Percentiles rank a stretch among this genome's conserved stretches.
Conservation (phyloP, 2,888 invertebrate species). For the Pristionchus mayeri region DNA sequence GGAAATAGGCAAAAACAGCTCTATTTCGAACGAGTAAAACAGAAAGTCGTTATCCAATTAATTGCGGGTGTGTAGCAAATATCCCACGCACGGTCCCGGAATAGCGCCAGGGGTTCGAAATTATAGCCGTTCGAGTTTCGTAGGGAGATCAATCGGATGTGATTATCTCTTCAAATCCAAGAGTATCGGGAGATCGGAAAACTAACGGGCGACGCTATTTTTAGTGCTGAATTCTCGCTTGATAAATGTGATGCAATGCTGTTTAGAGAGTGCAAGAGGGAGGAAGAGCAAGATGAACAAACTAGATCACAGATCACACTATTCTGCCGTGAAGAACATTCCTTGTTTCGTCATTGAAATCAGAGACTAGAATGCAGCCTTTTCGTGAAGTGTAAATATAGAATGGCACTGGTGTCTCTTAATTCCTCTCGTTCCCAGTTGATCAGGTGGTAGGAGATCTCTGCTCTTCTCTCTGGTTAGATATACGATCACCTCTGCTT, state of each 20-base stretch:
- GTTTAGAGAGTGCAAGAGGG: not conserved
- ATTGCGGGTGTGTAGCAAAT: constrained; percentile 23
- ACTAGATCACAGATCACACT: constrained; percentile 11
- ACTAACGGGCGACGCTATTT: not conserved
- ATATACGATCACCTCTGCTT: not conserved
- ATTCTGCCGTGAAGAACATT: constrained; percentile 7
- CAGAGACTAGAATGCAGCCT: not conserved
- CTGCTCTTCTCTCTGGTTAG: not conserved
- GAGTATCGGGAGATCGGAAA: not conserved
- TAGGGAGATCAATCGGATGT: not conserved
- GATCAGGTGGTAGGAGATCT: too few species aligned
- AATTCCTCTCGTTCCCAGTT: too few species aligned
- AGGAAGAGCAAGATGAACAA: not conserved
- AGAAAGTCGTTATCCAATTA: not conserved
- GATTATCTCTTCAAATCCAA: not conserved
- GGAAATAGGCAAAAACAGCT: constrained; percentile 9
- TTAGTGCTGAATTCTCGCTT: not conserved
- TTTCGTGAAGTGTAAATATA: too few species aligned
- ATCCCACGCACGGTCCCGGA: not conserved
- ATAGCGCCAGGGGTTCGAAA: not conserved
- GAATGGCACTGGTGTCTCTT: too few species aligned
- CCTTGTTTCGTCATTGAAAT: not conserved
- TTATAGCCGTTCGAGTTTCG: constrained; percentile 8
- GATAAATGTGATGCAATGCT: constrained; percentile 25
- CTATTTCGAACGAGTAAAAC: not conserved